Evolutionary conservation across 1,140 invertebrate genomes (phyloP).

Genomic region (Homalodisca vitripennis): DNA sequence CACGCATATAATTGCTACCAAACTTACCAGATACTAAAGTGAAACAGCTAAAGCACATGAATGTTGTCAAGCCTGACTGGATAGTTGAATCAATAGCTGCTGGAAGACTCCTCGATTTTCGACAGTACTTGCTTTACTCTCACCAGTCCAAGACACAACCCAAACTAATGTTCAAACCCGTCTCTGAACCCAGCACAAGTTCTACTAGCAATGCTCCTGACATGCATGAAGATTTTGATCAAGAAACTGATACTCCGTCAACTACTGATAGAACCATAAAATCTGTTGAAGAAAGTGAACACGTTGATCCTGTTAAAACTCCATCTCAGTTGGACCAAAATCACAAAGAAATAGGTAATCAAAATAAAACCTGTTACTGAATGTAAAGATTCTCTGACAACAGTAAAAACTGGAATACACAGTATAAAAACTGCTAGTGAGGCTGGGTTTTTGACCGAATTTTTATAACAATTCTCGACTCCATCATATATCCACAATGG

Average conservation of each 20-base stretch:
- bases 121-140: conserved; percentile 71
- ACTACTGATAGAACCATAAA: too few species aligned
- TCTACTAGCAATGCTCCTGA: too few species aligned
- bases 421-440: conserved; percentile 54
- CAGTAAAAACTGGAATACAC: too few species aligned
- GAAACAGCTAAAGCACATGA: conserved; percentile 54
- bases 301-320: too few species aligned
- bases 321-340: too few species aligned
- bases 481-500: conserved; percentile 91
- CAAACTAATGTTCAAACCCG: conserved; percentile 41
- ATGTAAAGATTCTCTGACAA: too few species aligned
- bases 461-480: conserved; percentile 91
- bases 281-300: too few species aligned
- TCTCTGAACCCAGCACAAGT: conserved; percentile 3
- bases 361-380: too few species aligned
- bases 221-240: too few species aligned
- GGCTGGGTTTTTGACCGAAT: conserved; percentile 79
- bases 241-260: too few species aligned
- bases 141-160: conserved; percentile 61
- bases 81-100: conserved; percentile 78
- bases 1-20: conserved; percentile 89
- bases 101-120: conserved; percentile 68
- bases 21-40: conserved; percentile 83
- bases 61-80: conserved; percentile 88
- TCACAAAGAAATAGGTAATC: too few species aligned